Evolutionary conservation across 2,888 invertebrate genomes (phyloP), one percentile per base, ranked within the genome.

Genomic region (Acronicta aceris): DNA sequence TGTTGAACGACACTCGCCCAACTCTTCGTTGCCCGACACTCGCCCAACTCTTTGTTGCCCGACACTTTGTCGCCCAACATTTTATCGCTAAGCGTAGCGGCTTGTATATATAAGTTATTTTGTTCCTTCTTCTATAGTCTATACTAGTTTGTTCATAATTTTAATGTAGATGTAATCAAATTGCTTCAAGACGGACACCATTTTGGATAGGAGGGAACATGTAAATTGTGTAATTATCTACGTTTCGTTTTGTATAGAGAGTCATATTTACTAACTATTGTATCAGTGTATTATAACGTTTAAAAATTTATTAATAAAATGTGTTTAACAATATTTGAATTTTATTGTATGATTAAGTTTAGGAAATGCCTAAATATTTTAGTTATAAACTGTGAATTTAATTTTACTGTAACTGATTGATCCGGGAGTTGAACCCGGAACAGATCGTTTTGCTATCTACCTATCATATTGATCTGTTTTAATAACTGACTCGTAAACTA

Each of bases 181-280:
- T 60, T 53, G 33, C 33, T 68, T 73, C 65, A 71, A 62, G 74
- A 70, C 74, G 64, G 42, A 41, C 15, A 60, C 16, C 10, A 30
- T 25, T 66, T 71, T 30, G 15, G 58, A 63, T 40, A 30, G 49
- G 64, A 64, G 60, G 71, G 65, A 60, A 63, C 49, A 63, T 63
- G 89, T 89, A 89, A 82, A 89, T 86, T 86, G 73, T 88, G 86
- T 89, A 89, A 87, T 84, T 79, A 76, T 64, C 48, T 48, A 67
- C 69, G 71, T 81, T 88, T 84, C 67, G 76, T 87, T 87, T 90
- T 93, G 93, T 93, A 93, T 91, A 93, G 92, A 92, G 89, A 93
- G 88, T 82, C 86, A 85, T 92, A 87, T 90, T 84, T 86, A 85
- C 84, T 82, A 85, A 81, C 75, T 79, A 78, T 64, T 74, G 64